Base-by-base conservation (phyloP, 2,888 invertebrate species). In the Agrenia bidenticulata region DNA sequence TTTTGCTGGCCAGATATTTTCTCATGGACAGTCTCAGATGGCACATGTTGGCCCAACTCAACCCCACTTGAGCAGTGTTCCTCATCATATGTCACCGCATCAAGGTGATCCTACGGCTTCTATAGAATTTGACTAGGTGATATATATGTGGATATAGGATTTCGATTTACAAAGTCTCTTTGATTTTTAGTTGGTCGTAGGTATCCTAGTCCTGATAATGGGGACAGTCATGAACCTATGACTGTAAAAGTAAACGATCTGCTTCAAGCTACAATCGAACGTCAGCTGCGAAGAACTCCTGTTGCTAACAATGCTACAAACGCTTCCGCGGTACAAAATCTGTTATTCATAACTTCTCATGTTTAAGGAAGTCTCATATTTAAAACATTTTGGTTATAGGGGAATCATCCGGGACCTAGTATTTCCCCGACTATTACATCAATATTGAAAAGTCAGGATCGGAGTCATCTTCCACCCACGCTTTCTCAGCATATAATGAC, bases 251-350 rank as follows among this genome's bases (percentile, higher is more conserved):
- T 70, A 7, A 65, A 63, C 51, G 92, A 92, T 79, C 85, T 92
- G 63, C 88, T 93, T 79, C 84, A 88, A 74, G 89, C 89, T 77
- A 88, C 92, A 64, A 93, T 93, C 67, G 92, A 92, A 80, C 86
- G 88, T 79, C 88, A 88, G 73, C 80, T 92, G 80, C 41, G 74
- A 64, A 70, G 67, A 23, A 74, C 75, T 67, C 71, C 75, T 9
- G 63, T 63, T 23, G 42, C 65, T 15, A 72, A 59, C 51, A 67
- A 57, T 26, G 39, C 66, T 15, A 70, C 60, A 45, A 67, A 58
- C 32, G 19, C 67, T 26, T 23, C 45, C 51, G 2, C 19, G 17
- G 13, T 49, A 50, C n/a, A n/a, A n/a, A n/a, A n/a, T n/a, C n/a
- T n/a, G n/a, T n/a, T n/a, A n/a, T n/a, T n/a, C n/a, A n/a, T n/a